A percentile compares a stretch with the other conserved stretches of the same genome.
Evolutionary conservation across 1,140 invertebrate species (phyloP).

Genomic region (Brachionus rubens): DNA sequence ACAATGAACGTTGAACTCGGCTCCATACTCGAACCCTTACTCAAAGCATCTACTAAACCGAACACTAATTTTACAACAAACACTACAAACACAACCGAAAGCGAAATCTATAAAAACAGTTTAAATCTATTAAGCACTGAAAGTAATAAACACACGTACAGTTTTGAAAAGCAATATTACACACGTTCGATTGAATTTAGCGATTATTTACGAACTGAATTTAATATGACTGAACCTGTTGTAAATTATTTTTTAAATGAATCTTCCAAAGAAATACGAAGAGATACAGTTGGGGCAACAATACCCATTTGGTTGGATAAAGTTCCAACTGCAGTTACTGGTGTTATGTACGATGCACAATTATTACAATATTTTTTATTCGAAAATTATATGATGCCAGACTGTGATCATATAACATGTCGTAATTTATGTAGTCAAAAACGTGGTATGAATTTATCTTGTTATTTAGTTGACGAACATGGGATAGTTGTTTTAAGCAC

Average conservation of each 20-base stretch:
- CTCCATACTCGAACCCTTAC: slow-evolving; percentile 15
- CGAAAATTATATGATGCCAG: slow-evolving; percentile 12
- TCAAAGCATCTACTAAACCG: slow-evolving; percentile 1
- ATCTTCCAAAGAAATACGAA: not conserved
- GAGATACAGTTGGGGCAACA: slow-evolving; percentile 32
- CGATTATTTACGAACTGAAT: slow-evolving; percentile 13
- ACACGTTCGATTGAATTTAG: slow-evolving; percentile 29
- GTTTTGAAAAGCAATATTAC: slow-evolving; percentile 42
- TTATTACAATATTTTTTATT: slow-evolving; percentile 28
- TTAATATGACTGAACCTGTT: not conserved
- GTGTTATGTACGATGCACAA: slow-evolving; percentile 30
- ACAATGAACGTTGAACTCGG: slow-evolving; percentile 27
- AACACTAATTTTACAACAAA: not conserved
- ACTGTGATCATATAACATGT: slow-evolving; percentile 23
- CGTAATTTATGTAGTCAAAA: slow-evolving; percentile 11
- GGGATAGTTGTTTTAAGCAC: slow-evolving; percentile 27
- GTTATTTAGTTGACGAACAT: slow-evolving; percentile 34
- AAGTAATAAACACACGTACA: slow-evolving; percentile 23
- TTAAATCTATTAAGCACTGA: slow-evolving; percentile 33
- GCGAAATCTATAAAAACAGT: not conserved
- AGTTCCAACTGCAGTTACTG: slow-evolving; percentile 33
- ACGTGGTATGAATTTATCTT: slow-evolving; percentile 15
- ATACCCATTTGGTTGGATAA: slow-evolving; percentile 42
- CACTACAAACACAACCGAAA: not conserved
- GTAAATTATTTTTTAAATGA: slow-evolving; percentile 45